phyloP scores from a whole-genome alignment of 1,140 invertebrate genomes.

The Solenopsis invicta region DNA sequence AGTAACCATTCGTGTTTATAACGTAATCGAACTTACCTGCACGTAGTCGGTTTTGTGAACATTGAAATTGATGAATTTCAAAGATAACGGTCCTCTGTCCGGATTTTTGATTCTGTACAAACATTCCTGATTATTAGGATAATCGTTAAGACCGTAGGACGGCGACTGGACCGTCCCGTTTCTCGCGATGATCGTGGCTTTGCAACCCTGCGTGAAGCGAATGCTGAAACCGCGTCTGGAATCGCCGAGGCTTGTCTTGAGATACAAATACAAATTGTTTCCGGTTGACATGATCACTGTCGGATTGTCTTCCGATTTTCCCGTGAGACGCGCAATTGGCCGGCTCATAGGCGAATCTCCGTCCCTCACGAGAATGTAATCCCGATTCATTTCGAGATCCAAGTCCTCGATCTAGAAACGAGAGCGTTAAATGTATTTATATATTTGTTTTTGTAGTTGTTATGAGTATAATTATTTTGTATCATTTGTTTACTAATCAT shows the following conservation, averaged over 20 bases:
- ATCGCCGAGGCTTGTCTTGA: slow-evolving; percentile 96
- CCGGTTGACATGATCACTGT: slow-evolving; percentile 96
- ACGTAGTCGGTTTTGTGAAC: slow-evolving; percentile 95
- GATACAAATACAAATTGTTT: slow-evolving; percentile 96
- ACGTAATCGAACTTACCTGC: slow-evolving; percentile 87
- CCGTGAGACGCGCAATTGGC: slow-evolving; percentile 94
- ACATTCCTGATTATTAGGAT: slow-evolving; percentile 97
- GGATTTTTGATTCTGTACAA: slow-evolving; percentile 95
- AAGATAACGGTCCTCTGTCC: slow-evolving; percentile 93
- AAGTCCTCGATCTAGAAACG: slow-evolving; percentile 92
- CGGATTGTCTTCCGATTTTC: slow-evolving; percentile 92
- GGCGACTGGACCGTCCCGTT: slow-evolving; percentile 96
- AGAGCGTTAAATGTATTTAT: not conserved
- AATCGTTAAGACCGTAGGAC: slow-evolving; percentile 93
- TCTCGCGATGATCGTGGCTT: slow-evolving; percentile 92
- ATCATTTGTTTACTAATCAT: too few relatives aligned
- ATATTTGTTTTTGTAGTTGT: too few relatives aligned
- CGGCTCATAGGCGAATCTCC: slow-evolving; percentile 95
- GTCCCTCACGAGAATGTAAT: slow-evolving; percentile 96
- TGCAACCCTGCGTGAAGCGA: slow-evolving; percentile 95
- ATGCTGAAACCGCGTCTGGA: slow-evolving; percentile 96
- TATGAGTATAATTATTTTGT: too few relatives aligned
- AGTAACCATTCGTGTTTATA: not conserved
- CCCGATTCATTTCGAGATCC: slow-evolving; percentile 94
- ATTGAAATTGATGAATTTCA: slow-evolving; percentile 95